These are phyloP conservation scores for Nomada ferruginata DNA, from an alignment of 2,888 invertebrate genomes.

Conservation along the genomic window DNA sequence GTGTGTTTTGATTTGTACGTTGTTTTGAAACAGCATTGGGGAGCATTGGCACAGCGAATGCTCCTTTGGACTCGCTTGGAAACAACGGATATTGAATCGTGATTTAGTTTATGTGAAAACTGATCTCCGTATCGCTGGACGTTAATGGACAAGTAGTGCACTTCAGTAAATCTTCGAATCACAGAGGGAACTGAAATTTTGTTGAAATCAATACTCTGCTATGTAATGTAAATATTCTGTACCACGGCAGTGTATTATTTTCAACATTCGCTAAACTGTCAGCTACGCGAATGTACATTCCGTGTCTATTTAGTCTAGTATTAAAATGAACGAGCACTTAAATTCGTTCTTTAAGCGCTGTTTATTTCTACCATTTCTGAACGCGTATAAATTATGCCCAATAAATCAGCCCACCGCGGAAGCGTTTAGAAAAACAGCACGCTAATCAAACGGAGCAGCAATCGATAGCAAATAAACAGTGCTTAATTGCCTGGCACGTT, in stretches of 20 bases:
- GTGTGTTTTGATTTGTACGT: slow-evolving; percentile 10
- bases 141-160: slow-evolving; percentile 16
- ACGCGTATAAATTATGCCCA: no score
- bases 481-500: slow-evolving; percentile 1
- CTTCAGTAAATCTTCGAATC: slow-evolving; percentile 3
- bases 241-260: background rate
- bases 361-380: no score
- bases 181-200: background rate
- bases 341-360: no score
- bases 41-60: background rate
- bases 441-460: background rate
- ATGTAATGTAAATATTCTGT: background rate
- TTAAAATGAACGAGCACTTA: no score
- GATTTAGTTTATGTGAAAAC: slow-evolving; percentile 24
- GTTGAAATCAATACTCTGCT: background rate
- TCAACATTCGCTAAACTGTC: no score
- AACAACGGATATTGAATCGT: slow-evolving; percentile 25
- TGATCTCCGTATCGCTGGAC: slow-evolving; percentile 20
- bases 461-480: slow-evolving; percentile 27
- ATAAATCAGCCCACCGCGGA: no score
- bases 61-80: slow-evolving; percentile 8
- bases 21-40: slow-evolving; percentile 6
- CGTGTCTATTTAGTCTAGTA: no score
- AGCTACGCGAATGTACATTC: no score
- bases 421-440: background rate